Conservation (phyloP, 23 tunicate genomes). For the Trididemnum miniatum region DNA sequence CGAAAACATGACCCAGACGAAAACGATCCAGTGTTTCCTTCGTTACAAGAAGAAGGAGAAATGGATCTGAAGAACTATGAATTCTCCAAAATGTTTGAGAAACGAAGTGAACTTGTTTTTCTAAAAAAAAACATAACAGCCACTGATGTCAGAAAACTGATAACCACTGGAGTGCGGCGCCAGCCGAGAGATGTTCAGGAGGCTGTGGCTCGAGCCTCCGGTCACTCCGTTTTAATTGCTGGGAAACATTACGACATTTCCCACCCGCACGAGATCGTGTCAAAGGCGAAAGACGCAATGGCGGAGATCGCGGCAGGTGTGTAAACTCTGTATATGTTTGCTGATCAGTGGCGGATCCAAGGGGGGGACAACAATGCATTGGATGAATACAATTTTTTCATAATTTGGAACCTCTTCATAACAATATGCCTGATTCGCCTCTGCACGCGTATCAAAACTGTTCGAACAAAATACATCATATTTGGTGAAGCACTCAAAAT, state of each 20-base stretch:
- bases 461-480: no score
- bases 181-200: background rate
- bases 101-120: background rate
- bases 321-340: no score
- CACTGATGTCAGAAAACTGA: background rate
- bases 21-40: background rate
- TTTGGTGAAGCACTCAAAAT: no score
- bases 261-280: background rate
- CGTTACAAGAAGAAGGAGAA: background rate
- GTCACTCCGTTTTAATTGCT: background rate
- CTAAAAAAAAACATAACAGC: background rate
- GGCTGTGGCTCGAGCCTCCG: background rate
- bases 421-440: no score
- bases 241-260: background rate
- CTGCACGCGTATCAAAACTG: no score
- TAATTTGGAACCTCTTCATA: no score
- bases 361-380: no score
- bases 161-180: background rate
- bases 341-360: no score
- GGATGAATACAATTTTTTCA: no score
- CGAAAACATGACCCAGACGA: background rate
- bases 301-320: no score
- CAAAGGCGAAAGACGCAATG: background rate
- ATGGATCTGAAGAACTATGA: background rate
- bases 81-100: background rate